phyloP scores from a whole-genome alignment of 1,140 invertebrate genomes.

The Drosophila orena region DNA sequence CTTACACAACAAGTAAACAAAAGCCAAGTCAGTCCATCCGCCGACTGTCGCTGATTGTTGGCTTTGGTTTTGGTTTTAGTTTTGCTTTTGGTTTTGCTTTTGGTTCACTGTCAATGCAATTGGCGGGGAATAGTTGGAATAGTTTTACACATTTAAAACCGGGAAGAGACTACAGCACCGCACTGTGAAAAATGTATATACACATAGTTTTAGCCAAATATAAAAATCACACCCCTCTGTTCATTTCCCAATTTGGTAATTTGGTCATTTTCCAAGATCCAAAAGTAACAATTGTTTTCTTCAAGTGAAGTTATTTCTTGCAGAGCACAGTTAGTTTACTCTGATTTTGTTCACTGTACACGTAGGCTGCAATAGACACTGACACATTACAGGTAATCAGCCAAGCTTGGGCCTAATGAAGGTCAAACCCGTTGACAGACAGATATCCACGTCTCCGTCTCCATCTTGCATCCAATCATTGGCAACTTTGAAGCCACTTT shows the following conservation, averaged over 20 bases:
- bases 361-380: slow-evolving; percentile 20
- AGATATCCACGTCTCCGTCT: slow-evolving; percentile 26
- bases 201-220: too few relatives aligned
- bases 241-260: too few relatives aligned
- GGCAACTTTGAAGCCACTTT: slow-evolving; percentile 12
- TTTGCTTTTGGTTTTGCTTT: slow-evolving; percentile 20
- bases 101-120: slow-evolving; percentile 46
- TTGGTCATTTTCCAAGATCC: too few relatives aligned
- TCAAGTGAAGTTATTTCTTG: too few relatives aligned
- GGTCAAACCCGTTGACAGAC: slow-evolving; percentile 67
- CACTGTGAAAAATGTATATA: slow-evolving; percentile 5
- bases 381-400: slow-evolving; percentile 48
- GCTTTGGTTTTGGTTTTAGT: slow-evolving; percentile 21
- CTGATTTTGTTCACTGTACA: slow-evolving; percentile 12
- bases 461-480: slow-evolving; percentile 22
- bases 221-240: too few relatives aligned
- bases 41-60: slow-evolving; percentile 29
- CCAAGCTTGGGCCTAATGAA: slow-evolving; percentile 53
- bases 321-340: too few relatives aligned
- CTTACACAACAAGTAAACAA: slow-evolving; percentile 44
- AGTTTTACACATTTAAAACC: slow-evolving; percentile 18
- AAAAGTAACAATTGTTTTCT: too few relatives aligned
- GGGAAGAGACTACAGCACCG: slow-evolving; percentile 20
- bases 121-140: slow-evolving; percentile 35
- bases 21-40: slow-evolving; percentile 38